These are phyloP conservation scores for Echiichthys vipera DNA, from an alignment of 2,797 vertebrate species.

Conservation along the genomic window DNA sequence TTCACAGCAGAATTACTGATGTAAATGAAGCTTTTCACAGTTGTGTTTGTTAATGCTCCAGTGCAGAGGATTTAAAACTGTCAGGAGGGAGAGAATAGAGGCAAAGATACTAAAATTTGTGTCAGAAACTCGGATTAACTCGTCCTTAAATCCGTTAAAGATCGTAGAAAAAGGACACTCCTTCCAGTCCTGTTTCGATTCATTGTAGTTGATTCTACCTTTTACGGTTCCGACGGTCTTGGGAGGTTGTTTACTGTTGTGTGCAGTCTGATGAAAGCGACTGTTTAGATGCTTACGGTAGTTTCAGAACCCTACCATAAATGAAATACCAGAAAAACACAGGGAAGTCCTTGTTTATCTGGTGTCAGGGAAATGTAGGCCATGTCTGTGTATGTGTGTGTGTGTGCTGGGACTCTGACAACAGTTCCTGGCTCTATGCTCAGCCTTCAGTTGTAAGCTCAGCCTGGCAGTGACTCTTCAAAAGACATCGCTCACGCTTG, in stretches of 20 bases:
- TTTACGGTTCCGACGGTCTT: too few relatives aligned
- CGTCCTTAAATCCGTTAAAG: neutral
- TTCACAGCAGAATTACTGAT: neutral
- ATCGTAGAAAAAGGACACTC: neutral
- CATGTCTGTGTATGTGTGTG: slow-evolving; percentile 12
- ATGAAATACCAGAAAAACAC: slow-evolving; percentile 11
- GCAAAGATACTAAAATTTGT: neutral
- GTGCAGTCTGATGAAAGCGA: neutral
- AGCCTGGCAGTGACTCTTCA: slow-evolving; percentile 54
- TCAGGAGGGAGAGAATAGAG: neutral
- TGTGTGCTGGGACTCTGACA: slow-evolving; percentile 15
- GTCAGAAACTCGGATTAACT: too few relatives aligned
- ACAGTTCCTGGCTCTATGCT: slow-evolving; percentile 42
- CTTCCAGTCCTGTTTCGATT: neutral
- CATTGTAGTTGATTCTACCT: neutral
- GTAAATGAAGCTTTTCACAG: too few relatives aligned
- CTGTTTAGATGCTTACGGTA: neutral
- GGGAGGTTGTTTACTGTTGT: neutral
- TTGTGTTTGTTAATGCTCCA: neutral
- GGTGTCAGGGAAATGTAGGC: slow-evolving; percentile 42
- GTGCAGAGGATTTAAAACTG: neutral
- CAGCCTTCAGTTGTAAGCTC: slow-evolving; percentile 52
- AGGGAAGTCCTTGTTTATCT: slow-evolving; percentile 45
- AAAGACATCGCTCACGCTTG: slow-evolving; percentile 49
- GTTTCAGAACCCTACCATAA: neutral